These are phyloP conservation scores for Helleia helle DNA, from an alignment of 2,888 invertebrate species.

Conservation along the genomic window DNA sequence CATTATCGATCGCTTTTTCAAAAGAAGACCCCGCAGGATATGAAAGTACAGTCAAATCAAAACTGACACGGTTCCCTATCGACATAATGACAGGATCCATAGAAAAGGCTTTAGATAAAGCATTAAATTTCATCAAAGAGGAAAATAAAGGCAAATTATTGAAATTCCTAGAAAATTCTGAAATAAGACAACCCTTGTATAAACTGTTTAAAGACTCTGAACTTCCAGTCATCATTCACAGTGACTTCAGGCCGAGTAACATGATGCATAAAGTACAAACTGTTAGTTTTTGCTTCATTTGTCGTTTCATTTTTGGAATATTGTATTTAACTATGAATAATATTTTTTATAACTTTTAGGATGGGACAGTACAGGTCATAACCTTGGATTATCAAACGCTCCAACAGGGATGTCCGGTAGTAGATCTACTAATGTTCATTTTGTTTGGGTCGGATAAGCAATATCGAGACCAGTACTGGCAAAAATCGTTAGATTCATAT, in stretches of 20 bases:
- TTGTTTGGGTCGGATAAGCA: slow-evolving; percentile 16
- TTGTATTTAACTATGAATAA: no score
- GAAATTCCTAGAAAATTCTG: not conserved
- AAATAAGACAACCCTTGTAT: not conserved
- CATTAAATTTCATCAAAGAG: not conserved
- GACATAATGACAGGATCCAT: not conserved
- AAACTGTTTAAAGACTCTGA: not conserved
- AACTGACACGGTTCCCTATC: not conserved
- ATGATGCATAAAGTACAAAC: slow-evolving; percentile 19
- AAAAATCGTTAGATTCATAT: slow-evolving; percentile 23
- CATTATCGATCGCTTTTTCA: slow-evolving; percentile 31
- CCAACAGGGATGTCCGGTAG: slow-evolving; percentile 16
- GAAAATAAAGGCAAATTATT: not conserved
- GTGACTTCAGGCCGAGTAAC: slow-evolving; percentile 22
- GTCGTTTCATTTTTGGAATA: no score
- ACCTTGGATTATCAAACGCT: slow-evolving; percentile 23
- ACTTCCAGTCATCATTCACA: slow-evolving; percentile 16
- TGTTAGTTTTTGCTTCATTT: slow-evolving; percentile 11
- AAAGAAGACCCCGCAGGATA: slow-evolving; percentile 28
- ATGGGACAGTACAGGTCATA: slow-evolving; percentile 17
- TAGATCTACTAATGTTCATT: slow-evolving; percentile 18
- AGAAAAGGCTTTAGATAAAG: slow-evolving; percentile 1
- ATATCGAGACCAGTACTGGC: slow-evolving; percentile 13
- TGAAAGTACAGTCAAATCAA: slow-evolving; percentile 1
- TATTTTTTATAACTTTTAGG: no score